Base-by-base conservation (phyloP, 2,797 vertebrate species). In the Poecilia velifera region DNA sequence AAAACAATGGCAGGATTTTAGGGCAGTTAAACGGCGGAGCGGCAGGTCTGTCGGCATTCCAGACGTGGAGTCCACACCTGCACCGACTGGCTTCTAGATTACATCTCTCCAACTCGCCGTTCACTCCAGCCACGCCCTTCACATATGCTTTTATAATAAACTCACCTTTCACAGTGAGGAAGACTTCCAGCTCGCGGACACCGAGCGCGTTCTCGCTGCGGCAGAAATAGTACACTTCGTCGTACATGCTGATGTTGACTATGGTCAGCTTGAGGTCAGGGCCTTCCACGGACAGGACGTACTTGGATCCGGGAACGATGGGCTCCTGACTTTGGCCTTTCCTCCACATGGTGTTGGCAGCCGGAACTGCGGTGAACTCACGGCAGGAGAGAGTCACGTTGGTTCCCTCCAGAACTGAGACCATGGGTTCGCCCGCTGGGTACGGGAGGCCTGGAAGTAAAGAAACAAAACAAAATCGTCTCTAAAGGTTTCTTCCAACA, bases 151-250 rank as follows among this genome's bases (percentile, higher is more conserved):
- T 66, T 9, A 25, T 51, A 62, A 45, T 76, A 36, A 2, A 91
- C 95, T 94, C 84, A 98, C 98, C 86, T 74, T 93, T 97, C 82
- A 99, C 97, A 0, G 92, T 96, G 36, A 99, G 95, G 91, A 93
- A 96, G 85, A 99, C 78, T 0, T 98, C 96, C 76, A 97, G 86
- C 79, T 96, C 96, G 34, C 72, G 85, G 71, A 95, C 83, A 6
- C 91, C 92, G 8, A 97, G 79, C 0, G 91, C 95, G 90, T 99
- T 99, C 94, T 98, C 96, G 0, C 97, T 97, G 90, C 92, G 96
- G 95, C 98, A 99, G 92, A 96, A 84, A 2, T 97, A 99, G 80
- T 94, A 82, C 59, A 97, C 97, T 0, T 96, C 93, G 0, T 99
- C 97, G 2, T 93, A 90, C 73, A 94, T 94, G 85, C 95, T 97